Base-by-base conservation (phyloP, 1,140 invertebrate genomes). In the Chironomus tepperi region DNA sequence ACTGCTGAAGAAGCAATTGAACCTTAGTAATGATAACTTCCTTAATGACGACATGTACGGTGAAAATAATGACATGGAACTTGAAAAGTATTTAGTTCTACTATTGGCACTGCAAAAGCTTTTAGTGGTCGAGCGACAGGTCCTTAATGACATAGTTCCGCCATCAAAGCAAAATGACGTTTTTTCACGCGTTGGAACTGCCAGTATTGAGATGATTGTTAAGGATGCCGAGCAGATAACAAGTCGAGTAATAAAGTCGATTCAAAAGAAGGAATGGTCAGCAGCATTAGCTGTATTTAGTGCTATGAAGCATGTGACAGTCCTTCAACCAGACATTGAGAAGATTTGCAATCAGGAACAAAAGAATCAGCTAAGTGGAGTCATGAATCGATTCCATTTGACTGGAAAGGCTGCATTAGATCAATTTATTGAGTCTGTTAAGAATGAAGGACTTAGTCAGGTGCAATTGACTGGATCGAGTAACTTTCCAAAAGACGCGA, bases 341-440 rank as follows among this genome's bases (percentile, higher is more conserved):
- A 85, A 88, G 74, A 89, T 91, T 6, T 93, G 90, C 77, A 89
- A 92, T 82, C 85, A 86, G 10, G 87, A 88, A 16, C 87, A 92
- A 12, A 84, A 88, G 76, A 88, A 89, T 3, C 91, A 92, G 79
- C 89, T 93, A 75, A 87, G 89, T 21, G 89, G 88, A 3, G 88
- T 94, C 75, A 82, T 93, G 7, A 89, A 89, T 74, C 92, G 89
- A 57, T 80, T 94, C 16, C 43, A 43, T 73, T n/a, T 18, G 7
- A 43, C 95, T 93, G 94, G 93, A 72, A 88, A 90, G 42, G 93
- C 94, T 84, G 92, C 93, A 19, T 84, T 98, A 76, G 96, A 98
- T 82, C 94, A 97, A 78, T 98, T 98, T 81, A 89, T 95, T 73
- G 95, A 97, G 79, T 94, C 90, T 77, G 89, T 98, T 72, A 88